Evolutionary conservation across 2,888 invertebrate species (phyloP).

Genomic region (Bibio marci): DNA sequence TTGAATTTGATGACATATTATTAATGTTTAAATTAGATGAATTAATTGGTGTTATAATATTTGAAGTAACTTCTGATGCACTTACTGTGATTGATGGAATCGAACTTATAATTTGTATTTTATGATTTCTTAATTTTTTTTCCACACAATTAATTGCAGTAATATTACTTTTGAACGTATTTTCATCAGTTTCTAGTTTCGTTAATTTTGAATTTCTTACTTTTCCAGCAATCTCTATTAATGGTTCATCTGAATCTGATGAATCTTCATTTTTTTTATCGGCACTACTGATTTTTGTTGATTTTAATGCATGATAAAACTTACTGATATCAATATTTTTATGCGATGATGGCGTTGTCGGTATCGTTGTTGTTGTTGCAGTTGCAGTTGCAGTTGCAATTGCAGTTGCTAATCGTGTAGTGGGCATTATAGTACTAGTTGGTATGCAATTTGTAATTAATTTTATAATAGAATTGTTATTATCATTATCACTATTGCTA

Average conservation of each 20-base stretch:
- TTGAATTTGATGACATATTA: no score
- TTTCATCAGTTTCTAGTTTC: constrained; percentile 6
- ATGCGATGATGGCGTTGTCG: constrained; percentile 1
- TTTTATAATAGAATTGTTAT: constrained; percentile 11
- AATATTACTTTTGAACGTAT: not conserved
- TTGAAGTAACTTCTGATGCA: no score
- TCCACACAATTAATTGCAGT: not conserved
- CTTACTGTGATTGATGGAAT: no score
- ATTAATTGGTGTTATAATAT: no score
- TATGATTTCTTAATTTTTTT: constrained; percentile 4
- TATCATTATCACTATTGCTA: constrained; percentile 23
- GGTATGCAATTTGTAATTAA: constrained; percentile 25
- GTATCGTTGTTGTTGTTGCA: constrained; percentile 8
- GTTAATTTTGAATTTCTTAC: constrained; percentile 33
- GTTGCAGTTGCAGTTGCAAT: constrained; percentile 15
- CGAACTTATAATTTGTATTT: no score
- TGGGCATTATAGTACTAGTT: constrained; percentile 27
- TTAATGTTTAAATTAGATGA: no score
- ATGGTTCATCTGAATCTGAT: constrained; percentile 67
- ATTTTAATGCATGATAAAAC: constrained; percentile 1
- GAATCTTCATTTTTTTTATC: constrained; percentile 38
- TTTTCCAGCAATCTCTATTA: constrained; percentile 51
- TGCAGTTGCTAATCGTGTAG: no score
- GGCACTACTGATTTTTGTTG: constrained; percentile 8
- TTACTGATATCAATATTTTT: not conserved